These are phyloP conservation scores for Leptinotarsa defecta DNA, from an alignment of 1,140 invertebrate genomes.

Conservation along the genomic window DNA sequence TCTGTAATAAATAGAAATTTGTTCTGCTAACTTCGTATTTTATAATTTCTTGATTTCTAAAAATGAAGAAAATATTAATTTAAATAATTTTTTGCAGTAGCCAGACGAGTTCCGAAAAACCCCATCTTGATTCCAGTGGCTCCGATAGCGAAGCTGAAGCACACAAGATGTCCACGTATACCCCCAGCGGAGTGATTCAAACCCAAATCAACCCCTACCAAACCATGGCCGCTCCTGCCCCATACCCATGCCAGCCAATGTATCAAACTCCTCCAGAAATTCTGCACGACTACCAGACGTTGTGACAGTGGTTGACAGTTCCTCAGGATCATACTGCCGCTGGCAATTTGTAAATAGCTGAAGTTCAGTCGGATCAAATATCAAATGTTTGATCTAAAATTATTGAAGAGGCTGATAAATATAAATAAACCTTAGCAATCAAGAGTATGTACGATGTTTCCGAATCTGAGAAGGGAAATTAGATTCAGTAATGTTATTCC, in stretches of 20 bases:
- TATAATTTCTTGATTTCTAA: too few species aligned
- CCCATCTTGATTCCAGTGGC: constrained; percentile 53
- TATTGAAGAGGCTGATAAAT: background rate
- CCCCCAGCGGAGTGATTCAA: constrained; percentile 41
- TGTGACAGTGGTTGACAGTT: constrained; percentile 55
- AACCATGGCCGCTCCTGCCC: constrained; percentile 43
- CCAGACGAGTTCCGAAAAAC: constrained; percentile 51
- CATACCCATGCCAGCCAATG: constrained; percentile 44
- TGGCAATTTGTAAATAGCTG: constrained; percentile 36
- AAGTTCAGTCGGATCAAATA: too few species aligned
- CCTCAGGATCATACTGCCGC: constrained; percentile 31
- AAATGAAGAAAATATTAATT: too few species aligned
- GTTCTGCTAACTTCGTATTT: too few species aligned
- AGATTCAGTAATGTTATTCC: background rate
- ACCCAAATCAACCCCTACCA: constrained; percentile 48
- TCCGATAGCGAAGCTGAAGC: constrained; percentile 54
- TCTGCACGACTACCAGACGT: constrained; percentile 55
- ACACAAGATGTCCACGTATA: constrained; percentile 43
- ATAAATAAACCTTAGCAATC: background rate
- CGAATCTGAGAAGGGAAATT: background rate
- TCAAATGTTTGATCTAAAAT: background rate
- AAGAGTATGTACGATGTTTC: background rate
- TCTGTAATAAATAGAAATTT: too few species aligned
- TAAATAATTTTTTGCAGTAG: constrained; percentile 44
- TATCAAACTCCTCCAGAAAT: constrained; percentile 52